Evolutionary conservation across 1,140 invertebrate genomes (phyloP), one percentile per base, ranked within the genome.

Genomic region (Conopomorpha cramerella): DNA sequence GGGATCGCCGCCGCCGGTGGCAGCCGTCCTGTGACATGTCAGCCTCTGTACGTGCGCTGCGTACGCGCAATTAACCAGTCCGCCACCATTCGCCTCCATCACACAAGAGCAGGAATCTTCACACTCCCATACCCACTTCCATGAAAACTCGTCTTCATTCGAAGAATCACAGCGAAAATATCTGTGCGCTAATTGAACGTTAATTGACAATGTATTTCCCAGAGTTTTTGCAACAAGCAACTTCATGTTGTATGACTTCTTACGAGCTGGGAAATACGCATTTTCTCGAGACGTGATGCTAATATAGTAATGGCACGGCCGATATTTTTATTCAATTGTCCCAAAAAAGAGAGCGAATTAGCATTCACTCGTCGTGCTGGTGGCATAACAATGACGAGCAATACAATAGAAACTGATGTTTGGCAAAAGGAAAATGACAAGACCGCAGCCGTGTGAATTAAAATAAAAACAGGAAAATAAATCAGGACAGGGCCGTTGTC

Each of bases 11-110:
- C 58, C 53, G 66, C 61, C 59, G 70, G 66, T 73, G 68, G 70
- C 59, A 63, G 61, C 63, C 56, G 61, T 64, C 63, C 58, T 70
- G 67, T 66, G 63, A 68, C 61, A 66, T 70, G 65, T 68, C 67
- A 62, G 41, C 48, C 42, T 41, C 46, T 19, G 50, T 66, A 72
- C 70, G 67, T 72, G 70, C 58, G 51, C 46, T 55, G 67, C 65
- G 59, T 67, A 67, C 62, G 49, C 55, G 46, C 64, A 72, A 74
- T 72, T 70, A 72, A 54, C 49, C 49, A 63, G 49, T 57, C 56
- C 57, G 57, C 57, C n/a, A n/a, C 56, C 52, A 53, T 50, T 50
- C 40, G 37, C 30, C 43, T 40, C 43, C 48, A 40, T 40, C 28
- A 40, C 43, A 39, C 42, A n/a, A n/a, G n/a, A 39, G 26, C 27